Evolutionary conservation across 2,888 invertebrate genomes (phyloP).

Genomic region (Acrocyrtus sp.): DNA sequence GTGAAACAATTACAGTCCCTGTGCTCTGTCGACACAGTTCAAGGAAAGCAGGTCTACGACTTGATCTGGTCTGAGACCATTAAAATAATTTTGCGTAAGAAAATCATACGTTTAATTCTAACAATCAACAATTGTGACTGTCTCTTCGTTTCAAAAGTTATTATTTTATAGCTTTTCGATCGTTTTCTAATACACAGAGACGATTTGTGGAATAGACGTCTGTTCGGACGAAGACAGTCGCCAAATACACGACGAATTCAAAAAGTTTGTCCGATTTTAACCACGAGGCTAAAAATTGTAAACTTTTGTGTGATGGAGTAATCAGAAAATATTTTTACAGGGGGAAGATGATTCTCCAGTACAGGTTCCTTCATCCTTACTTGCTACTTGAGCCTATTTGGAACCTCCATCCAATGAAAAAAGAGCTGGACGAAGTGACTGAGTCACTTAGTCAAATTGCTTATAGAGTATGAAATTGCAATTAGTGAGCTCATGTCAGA

Average conservation of each 20-base stretch:
- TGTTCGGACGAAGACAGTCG: neutral
- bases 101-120: too few relatives aligned
- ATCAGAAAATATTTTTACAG: too few relatives aligned
- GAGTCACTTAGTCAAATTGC: too few relatives aligned
- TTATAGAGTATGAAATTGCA: too few relatives aligned
- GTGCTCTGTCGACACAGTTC: neutral
- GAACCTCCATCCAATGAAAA: slow-evolving; percentile 12
- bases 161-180: too few relatives aligned
- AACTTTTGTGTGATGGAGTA: too few relatives aligned
- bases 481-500: too few relatives aligned
- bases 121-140: too few relatives aligned
- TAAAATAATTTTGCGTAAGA: slow-evolving; percentile 4
- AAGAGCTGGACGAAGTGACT: slow-evolving; percentile 13
- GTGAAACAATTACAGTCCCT: neutral
- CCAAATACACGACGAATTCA: neutral
- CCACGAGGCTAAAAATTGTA: too few relatives aligned
- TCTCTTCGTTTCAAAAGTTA: too few relatives aligned
- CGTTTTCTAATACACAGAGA: slow-evolving; percentile 1
- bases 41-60: neutral
- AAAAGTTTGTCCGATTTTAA: too few relatives aligned
- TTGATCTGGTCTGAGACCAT: neutral
- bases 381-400: neutral
- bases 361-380: slow-evolving; percentile 10
- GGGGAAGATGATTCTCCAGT: neutral
- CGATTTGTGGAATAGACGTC: neutral